Conservation (phyloP, 2,113 vertebrate genomes). For the Gymnobelideus leadbeateri region DNA sequence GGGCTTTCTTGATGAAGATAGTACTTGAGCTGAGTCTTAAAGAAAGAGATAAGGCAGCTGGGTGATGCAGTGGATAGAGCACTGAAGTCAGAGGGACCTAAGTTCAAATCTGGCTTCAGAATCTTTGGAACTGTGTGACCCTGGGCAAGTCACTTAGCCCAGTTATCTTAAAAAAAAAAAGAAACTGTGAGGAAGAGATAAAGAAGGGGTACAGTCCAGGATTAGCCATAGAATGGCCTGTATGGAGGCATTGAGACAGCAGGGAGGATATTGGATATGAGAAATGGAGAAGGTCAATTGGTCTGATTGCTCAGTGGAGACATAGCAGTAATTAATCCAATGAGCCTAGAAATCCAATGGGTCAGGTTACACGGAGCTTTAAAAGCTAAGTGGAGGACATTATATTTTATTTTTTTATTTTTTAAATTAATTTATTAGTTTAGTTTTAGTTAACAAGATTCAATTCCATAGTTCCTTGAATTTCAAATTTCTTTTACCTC, state of each 20-base stretch:
- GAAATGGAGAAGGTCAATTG: background rate
- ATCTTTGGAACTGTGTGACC: background rate
- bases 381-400: background rate
- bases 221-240: background rate
- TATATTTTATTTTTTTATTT: too few species aligned
- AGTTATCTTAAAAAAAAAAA: background rate
- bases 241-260: background rate
- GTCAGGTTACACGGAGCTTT: accelerated
- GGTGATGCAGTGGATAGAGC: background rate
- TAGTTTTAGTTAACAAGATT: too few species aligned
- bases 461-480: too few species aligned
- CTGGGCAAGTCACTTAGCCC: background rate
- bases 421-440: too few species aligned
- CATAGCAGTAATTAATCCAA: background rate
- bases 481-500: too few species aligned
- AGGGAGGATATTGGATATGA: background rate
- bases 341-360: background rate
- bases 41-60: background rate
- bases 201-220: background rate
- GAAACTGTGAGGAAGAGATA: background rate
- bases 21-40: background rate
- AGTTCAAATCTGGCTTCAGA: background rate
- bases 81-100: background rate
- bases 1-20: too few species aligned
- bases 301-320: background rate